A percentile compares a stretch with the other conserved stretches of the same genome.
phyloP scores from a whole-genome alignment of 2,113 vertebrate species.

The Callorhinus ursinus region DNA sequence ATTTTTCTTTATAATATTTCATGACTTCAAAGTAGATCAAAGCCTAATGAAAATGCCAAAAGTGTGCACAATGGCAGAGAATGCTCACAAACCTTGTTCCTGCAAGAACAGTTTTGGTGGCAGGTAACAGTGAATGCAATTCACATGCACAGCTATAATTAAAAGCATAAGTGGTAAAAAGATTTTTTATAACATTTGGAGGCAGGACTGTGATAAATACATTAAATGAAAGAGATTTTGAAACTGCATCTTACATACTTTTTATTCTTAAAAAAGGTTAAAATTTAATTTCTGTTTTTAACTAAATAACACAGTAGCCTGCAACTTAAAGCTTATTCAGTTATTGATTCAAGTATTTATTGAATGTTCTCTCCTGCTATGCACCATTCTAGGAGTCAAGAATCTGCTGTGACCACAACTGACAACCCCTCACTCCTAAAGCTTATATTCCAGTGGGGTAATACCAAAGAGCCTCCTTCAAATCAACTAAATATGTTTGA shows the following conservation, averaged over 20 bases:
- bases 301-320: neutral
- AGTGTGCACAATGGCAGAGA: neutral
- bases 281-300: constrained; percentile 6
- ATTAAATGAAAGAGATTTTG: neutral
- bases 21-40: neutral
- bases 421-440: neutral
- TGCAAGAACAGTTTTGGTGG: neutral
- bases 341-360: neutral
- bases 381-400: neutral
- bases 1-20: constrained; percentile 34
- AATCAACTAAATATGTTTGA: neutral
- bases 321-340: neutral
- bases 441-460: neutral
- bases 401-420: neutral
- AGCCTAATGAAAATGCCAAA: neutral
- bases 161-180: constrained; percentile 1
- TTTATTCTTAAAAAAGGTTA: constrained; percentile 33
- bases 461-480: neutral
- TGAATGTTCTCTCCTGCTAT: neutral
- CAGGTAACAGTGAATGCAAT: neutral
- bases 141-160: constrained; percentile 2
- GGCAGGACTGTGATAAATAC: neutral
- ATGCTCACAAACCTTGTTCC: neutral
- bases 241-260: neutral
- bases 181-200: neutral